Percentiles rank a stretch among this genome's conserved stretches.
Evolutionary conservation across 2,888 invertebrate species (phyloP).

Genomic region (Hirtodrosophila alboralis): DNA sequence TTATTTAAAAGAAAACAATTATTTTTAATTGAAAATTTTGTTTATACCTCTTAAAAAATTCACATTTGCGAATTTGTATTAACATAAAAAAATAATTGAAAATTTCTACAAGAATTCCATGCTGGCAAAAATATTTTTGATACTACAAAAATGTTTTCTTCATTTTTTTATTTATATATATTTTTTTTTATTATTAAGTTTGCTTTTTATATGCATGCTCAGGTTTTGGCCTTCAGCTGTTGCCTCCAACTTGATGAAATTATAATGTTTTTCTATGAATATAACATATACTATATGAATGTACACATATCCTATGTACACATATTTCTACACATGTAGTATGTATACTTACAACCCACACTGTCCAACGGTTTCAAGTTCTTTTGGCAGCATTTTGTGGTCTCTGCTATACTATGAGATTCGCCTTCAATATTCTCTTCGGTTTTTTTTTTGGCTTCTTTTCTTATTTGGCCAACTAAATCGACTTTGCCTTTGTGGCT

Average conservation of each 20-base stretch:
- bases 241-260: conserved; percentile 15
- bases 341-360: conserved; percentile 21
- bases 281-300: background rate
- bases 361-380: conserved; percentile 9
- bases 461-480: conserved; percentile 73
- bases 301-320: background rate
- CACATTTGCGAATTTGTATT: too few species aligned
- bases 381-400: background rate
- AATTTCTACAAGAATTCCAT: too few species aligned
- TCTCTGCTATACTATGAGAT: conserved; percentile 16
- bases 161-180: too few species aligned
- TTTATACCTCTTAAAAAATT: too few species aligned
- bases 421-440: conserved; percentile 36
- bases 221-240: conserved; percentile 3
- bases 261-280: conserved; percentile 7
- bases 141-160: too few species aligned
- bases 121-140: too few species aligned
- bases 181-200: too few species aligned
- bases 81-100: too few species aligned
- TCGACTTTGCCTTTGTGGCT: conserved; percentile 72
- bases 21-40: too few species aligned
- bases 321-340: conserved; percentile 5
- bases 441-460: conserved; percentile 48
- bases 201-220: too few species aligned
- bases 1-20: too few species aligned